These are phyloP conservation scores for Campylorhamphus procurvoides DNA, from an alignment of 2,113 vertebrate species.

Conservation along the genomic window DNA sequence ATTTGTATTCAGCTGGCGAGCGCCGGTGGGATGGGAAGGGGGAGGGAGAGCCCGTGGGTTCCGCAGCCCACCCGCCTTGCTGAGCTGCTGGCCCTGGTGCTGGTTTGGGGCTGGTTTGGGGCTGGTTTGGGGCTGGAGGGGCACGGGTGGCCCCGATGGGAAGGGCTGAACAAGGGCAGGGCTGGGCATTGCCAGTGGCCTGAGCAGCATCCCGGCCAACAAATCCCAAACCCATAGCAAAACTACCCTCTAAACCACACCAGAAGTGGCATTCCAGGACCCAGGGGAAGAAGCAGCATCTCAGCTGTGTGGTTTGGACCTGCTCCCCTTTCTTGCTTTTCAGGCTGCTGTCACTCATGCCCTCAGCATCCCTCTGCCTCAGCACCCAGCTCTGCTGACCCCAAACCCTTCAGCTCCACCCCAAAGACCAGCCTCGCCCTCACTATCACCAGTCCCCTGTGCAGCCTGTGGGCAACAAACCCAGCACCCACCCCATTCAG, in stretches of 20 bases:
- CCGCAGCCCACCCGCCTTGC: background rate
- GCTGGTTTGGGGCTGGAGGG: background rate
- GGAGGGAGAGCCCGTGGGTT: background rate
- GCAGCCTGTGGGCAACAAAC: background rate
- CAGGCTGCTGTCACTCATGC: background rate
- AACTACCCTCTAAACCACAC: background rate
- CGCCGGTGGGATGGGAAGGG: background rate
- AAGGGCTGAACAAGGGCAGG: fast-evolving
- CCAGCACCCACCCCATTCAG: fast-evolving
- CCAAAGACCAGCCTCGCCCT: background rate
- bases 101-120: background rate
- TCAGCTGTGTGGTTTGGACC: background rate
- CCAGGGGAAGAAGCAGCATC: background rate
- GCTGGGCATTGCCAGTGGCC: fast-evolving
- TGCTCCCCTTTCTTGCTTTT: background rate
- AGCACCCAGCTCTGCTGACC: background rate
- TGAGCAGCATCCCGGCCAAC: fast-evolving
- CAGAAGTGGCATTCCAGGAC: background rate
- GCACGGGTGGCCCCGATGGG: fast-evolving
- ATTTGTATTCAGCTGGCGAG: constrained; percentile 54
- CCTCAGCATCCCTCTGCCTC: too few relatives aligned
- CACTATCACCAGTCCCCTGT: fast-evolving
- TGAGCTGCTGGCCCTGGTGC: background rate
- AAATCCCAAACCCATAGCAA: background rate
- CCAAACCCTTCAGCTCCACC: background rate